Evolutionary conservation across 2,113 vertebrate species (phyloP), one percentile per base, ranked within the genome.

Genomic region (Siphamia tubifer): DNA sequence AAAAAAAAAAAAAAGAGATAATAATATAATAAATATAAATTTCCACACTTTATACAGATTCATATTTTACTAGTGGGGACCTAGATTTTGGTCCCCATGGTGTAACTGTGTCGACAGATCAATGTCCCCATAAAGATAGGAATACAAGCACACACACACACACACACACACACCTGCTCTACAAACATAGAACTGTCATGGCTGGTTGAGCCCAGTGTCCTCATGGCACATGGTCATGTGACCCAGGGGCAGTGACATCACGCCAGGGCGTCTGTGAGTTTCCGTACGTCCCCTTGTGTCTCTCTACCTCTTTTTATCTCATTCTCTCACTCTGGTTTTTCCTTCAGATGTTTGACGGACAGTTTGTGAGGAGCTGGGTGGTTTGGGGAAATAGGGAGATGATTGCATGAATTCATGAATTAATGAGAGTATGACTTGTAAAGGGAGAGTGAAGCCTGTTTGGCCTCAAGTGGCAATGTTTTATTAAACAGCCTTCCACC

Each of bases 351-450:
- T 53, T 74, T 87, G 77, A 87, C 38, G 20, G 81, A 74, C 81
- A 86, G 75, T 73, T 88, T 84, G 56, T 67, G 31, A 48, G 63
- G 81, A 82, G 75, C 69, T 54, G 58, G 67, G 71, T 67, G 82
- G 74, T 87, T 82, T 79, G 65, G 78, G 79, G 65, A 76, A 77
- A 70, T 39, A 62, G 55, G 64, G 65, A 74, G 81, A 89, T 88
- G 82, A 88, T 87, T 89, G 83, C 83, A 85, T 81, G 87, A 89
- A 83, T 86, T 80, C 80, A 91, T 90, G 78, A 90, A 90, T 85
- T 88, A 85, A 89, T 85, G 77, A 87, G 67, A 62, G 48, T 74
- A 57, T 58, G 72, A 81, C 77, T 83, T 82, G 72, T 74, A 77
- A 74, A 44, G 74, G 65, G 71, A 49, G 81, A 68, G 73, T 74